Evolutionary conservation across 2,888 invertebrate genomes (phyloP), one percentile per base, ranked within the genome.

Genomic region (Helobdella robusta): DNA sequence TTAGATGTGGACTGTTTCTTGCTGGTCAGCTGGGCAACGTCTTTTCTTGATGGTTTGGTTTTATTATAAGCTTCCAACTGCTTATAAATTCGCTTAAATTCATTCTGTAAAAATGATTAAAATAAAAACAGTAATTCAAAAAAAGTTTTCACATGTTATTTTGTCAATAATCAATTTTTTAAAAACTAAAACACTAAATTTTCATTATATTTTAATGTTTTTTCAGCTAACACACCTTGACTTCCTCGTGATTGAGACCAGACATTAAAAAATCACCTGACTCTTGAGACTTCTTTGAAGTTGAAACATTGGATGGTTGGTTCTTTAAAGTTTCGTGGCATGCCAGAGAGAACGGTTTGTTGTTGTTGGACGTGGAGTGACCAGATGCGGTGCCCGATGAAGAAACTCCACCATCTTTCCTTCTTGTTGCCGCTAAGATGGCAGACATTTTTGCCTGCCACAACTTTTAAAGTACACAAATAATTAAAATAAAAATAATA

Each of bases 11-110:
- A 25, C 23, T 62, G 62, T 32, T 62, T 62, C 50, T 62, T 62
- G 25, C 11, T 20, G 23, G 28, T 32, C n/a, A n/a, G n/a, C n/a
- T 62, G 62, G 3, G 48, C n/a, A 18, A 46, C 28, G 11, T 62
- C 62, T n/a, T 62, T 62, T 25, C 46, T 62, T 3, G 62, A 44
- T 2, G 44, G 20, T 28, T 62, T 62, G 8, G 40, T 28, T 50
- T 62, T 62, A n/a, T n/a, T n/a, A 50, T 46, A 62, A 23, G 50
- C 34, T 35, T 62, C 50, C 50, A 62, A 34, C 44, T 62, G 62
- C 34, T 62, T 62, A 50, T 62, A 25, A 1, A 62, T 48, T n/a
- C 62, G 44, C 25, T n/a, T 48, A 23, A 62, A 44, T 46, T 62
- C 62, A 30, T 20, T 50, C 62, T 60, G 56, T 6, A 5, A 4